phyloP scores from a whole-genome alignment of 2,113 vertebrate genomes.

The Lipophrys pholis region DNA sequence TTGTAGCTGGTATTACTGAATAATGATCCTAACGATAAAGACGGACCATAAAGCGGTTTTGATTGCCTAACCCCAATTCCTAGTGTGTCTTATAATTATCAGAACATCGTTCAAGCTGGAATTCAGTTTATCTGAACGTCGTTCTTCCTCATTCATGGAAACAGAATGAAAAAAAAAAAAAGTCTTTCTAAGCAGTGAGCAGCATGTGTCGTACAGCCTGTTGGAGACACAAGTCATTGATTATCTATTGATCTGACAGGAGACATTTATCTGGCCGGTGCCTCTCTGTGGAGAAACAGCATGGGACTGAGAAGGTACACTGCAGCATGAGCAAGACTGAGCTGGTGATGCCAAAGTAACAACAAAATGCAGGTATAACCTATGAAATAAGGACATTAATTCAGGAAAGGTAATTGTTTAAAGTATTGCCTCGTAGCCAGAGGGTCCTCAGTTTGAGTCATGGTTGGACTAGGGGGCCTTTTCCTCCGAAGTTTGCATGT shows the following conservation, averaged over 20 bases:
- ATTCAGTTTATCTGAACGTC: neutral
- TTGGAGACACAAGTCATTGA: constrained; percentile 39
- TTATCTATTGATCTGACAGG: constrained; percentile 41
- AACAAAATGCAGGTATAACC: no score
- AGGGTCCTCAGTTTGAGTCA: no score
- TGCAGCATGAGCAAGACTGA: no score
- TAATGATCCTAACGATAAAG: neutral
- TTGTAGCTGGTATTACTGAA: accelerated
- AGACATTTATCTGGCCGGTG: constrained; percentile 23
- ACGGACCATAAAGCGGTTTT: no score
- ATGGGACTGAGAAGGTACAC: neutral
- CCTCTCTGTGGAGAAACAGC: constrained; percentile 2
- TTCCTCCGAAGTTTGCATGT: no score
- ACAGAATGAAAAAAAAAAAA: constrained; percentile 16
- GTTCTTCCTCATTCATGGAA: neutral
- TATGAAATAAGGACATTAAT: no score
- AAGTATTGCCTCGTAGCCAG: no score
- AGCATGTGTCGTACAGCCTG: constrained; percentile 3
- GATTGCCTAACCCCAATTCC: no score
- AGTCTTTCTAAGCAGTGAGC: constrained; percentile 7
- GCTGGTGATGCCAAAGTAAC: no score
- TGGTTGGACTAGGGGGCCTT: no score
- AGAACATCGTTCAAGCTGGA: neutral
- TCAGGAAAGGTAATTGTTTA: no score
- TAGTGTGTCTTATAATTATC: neutral